Conservation (phyloP, 2,888 invertebrate species). For the Hydrotaea diabolus region DNA sequence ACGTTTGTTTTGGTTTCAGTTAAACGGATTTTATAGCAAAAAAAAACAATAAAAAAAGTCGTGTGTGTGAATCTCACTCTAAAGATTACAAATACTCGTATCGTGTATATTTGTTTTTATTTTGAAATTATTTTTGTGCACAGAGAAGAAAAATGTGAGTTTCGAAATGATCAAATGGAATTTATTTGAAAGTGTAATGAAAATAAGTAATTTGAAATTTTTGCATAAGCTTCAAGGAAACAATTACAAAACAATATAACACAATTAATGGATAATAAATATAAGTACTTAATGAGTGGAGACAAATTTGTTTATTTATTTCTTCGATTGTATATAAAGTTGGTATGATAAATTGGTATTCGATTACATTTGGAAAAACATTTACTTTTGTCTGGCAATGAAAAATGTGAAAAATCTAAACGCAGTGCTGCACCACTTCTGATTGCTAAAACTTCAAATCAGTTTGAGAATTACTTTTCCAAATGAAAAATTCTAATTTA, state of each 20-base stretch:
- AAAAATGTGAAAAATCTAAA: too few species aligned
- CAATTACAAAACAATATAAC: background rate
- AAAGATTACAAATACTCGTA: slow-evolving; percentile 16
- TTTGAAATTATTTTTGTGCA: background rate
- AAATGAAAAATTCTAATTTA: too few species aligned
- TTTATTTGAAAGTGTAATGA: slow-evolving; percentile 17
- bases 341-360: background rate
- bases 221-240: background rate
- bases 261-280: background rate
- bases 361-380: too few species aligned
- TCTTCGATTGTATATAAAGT: background rate
- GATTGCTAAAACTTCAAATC: too few species aligned
- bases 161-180: slow-evolving; percentile 4
- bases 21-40: slow-evolving; percentile 12
- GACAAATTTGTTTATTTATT: too few species aligned
- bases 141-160: slow-evolving; percentile 32
- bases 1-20: slow-evolving; percentile 27
- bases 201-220: background rate
- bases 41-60: too few species aligned
- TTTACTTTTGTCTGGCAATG: too few species aligned
- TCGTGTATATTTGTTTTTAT: background rate
- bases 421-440: too few species aligned
- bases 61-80: slow-evolving; percentile 23
- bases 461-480: too few species aligned
- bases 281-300: too few species aligned